These are phyloP conservation scores for Papilio demoleus DNA, from an alignment of 2,888 invertebrate species.

Conservation along the genomic window DNA sequence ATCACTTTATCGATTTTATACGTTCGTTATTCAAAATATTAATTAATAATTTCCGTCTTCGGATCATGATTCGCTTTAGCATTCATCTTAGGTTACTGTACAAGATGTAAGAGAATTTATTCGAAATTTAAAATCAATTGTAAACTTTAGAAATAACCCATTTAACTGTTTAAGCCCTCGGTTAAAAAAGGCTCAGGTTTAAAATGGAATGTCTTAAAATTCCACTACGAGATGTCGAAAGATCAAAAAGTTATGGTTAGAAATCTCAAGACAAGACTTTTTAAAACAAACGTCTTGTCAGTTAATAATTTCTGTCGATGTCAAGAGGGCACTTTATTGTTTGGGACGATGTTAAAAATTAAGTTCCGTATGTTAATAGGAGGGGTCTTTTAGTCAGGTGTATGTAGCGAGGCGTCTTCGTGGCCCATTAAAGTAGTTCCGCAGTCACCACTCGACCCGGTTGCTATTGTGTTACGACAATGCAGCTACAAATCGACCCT, in stretches of 20 bases:
- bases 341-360: constrained; percentile 31
- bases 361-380: constrained; percentile 40
- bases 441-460: constrained; percentile 59
- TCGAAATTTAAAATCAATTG: no score
- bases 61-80: no score
- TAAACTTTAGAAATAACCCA: no score
- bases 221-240: neutral
- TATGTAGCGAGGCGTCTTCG: constrained; percentile 44
- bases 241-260: neutral
- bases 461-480: constrained; percentile 65
- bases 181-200: neutral
- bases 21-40: no score
- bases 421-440: constrained; percentile 57
- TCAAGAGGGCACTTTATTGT: constrained; percentile 36
- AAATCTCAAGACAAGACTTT: neutral
- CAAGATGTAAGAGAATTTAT: no score
- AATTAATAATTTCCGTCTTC: no score
- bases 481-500: constrained; percentile 69
- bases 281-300: constrained; percentile 14
- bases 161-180: no score
- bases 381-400: constrained; percentile 37
- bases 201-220: neutral
- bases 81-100: no score
- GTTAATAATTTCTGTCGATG: constrained; percentile 15
- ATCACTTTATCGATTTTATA: no score